Evolutionary conservation across 2,888 invertebrate genomes (phyloP).

Genomic region (Hylaea fasciaria): DNA sequence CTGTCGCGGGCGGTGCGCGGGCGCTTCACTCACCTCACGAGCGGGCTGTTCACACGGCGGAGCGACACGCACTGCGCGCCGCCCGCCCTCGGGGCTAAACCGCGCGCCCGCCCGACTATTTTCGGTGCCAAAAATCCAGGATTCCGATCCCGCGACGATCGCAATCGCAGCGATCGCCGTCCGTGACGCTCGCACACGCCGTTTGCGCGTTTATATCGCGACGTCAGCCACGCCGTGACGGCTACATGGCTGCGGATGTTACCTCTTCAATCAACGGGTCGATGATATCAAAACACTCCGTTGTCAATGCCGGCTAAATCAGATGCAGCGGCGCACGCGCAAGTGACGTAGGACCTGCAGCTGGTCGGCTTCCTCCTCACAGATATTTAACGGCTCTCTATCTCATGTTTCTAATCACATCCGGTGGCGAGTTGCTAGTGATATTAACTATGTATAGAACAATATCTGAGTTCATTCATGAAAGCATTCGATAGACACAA

Average conservation of each 20-base stretch:
- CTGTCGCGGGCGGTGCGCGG: constrained; percentile 52
- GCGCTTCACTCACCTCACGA: constrained; percentile 76
- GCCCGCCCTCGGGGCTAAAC: constrained; percentile 69
- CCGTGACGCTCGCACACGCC: constrained; percentile 70
- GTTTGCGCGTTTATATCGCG: constrained; percentile 36
- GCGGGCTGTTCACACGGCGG: constrained; percentile 84
- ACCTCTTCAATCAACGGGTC: constrained; percentile 42
- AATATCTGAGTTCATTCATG: constrained; percentile 31
- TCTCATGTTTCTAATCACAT: constrained; percentile 45
- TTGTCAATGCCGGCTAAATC: constrained; percentile 38
- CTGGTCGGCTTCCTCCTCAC: constrained; percentile 6
- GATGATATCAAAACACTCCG: constrained; percentile 39
- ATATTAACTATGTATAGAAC: constrained; percentile 36
- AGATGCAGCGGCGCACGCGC: constrained; percentile 22
- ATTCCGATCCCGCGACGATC: constrained; percentile 70
- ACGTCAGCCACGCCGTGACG: constrained; percentile 41
- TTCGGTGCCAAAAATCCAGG: constrained; percentile 84
- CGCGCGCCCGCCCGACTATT: constrained; percentile 81
- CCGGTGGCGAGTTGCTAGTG: constrained; percentile 42
- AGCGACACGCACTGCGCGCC: constrained; percentile 83
- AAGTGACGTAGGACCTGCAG: constrained; percentile 7
- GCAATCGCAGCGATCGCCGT: constrained; percentile 58
- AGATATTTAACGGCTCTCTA: constrained; percentile 2
- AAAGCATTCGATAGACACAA: constrained; percentile 23
- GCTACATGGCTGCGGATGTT: constrained; percentile 46